Base-by-base conservation (phyloP, 2,888 invertebrate genomes). In the Diploptera punctata region DNA sequence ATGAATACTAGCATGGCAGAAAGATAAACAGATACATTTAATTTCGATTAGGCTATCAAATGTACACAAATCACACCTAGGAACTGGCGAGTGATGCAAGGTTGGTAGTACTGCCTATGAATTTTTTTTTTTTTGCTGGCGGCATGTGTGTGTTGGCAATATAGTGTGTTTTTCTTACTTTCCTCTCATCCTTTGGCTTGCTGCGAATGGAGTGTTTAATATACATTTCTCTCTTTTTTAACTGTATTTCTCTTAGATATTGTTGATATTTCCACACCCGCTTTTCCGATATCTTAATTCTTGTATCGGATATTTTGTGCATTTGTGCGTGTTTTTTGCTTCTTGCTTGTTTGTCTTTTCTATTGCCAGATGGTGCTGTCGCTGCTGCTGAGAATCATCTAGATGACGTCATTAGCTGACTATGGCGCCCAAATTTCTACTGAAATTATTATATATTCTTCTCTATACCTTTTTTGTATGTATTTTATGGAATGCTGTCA, bases 251-350 rank as follows among this genome's bases (percentile, higher is more conserved):
- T 65, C 26, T 29, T 65, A 65, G 44, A 65, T 65, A 31, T 65
- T 16, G 44, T 47, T 33, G n/a, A n/a, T 62, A 10, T 52, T 24
- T 52, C 24, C 24, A 13, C 3, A 19, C 49, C 19, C 19, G 52
- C 52, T 52, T 52, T 52, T 9, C 10, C n/a, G n/a, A 24, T 52
- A 24, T 21, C 52, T 52, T 52, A 24, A 49, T 49, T 24, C 52
- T 52, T 24, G 19, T n/a, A n/a, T n/a, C n/a, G n/a, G n/a, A n/a
- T n/a, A n/a, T 33, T 33, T 60, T 57, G 62, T 68, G 21, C 18
- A 29, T 16, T 24, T 70, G 61, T 72, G 57, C 67, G 21, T 73
- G 5, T 62, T 57, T 71, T 31, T 72, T 26, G 47, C 52, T 70
- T 16, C 71, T 33, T 71, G 54, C 67, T 38, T 73, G 10, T 67